Evolutionary conservation across 2,113 vertebrate species (phyloP), one percentile per base, ranked within the genome.

Genomic region (Tragelaphus imberbis): DNA sequence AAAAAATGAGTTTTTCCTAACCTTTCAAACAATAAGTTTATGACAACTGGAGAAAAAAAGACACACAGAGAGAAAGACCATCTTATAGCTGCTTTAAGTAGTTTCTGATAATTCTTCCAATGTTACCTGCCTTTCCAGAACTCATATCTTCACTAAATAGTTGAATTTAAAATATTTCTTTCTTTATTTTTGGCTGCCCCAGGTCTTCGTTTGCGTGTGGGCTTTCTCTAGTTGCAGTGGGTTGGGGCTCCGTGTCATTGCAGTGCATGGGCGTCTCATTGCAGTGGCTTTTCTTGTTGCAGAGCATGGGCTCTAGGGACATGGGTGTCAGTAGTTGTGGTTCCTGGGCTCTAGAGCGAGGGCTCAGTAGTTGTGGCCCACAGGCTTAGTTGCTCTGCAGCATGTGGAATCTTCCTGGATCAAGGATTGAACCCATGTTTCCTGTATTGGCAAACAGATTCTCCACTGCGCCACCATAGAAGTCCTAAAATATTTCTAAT

Each of bases 141-240:
- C 95, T 96, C 84, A 30, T 47, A 97, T 96, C 96, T 98, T 98
- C 98, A 98, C 97, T 98, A 96, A 98, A 98, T 77, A 97, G 97
- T 95, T 98, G 95, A 98, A 97, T 98, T 98, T 98, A 98, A 98
- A 98, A 97, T 91, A 98, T 97, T 98, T 98, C 97, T 98, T 36
- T 25, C 6, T 40, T 75, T 75, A 40, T 25, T 40, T 75, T 40
- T 23, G 65, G 65, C 65, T 36, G 17, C 9, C 17, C 65, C 19
- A 21, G 36, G 36, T 44, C 36, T 75, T 40, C 0, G 21, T 36
- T 5, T 71, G 65, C 65, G 1, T 71, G 65, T 36, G 65, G 65
- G 65, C n/a, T 71, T 36, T 21, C 65, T 36, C 65, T 6, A 19
- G n/a, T 36, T 6, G n/a, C 17, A 19, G 2, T 36, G 65, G 21